Evolutionary conservation across 2,113 vertebrate species (phyloP).

Genomic region (Pangasianodon hypophthalmus): DNA sequence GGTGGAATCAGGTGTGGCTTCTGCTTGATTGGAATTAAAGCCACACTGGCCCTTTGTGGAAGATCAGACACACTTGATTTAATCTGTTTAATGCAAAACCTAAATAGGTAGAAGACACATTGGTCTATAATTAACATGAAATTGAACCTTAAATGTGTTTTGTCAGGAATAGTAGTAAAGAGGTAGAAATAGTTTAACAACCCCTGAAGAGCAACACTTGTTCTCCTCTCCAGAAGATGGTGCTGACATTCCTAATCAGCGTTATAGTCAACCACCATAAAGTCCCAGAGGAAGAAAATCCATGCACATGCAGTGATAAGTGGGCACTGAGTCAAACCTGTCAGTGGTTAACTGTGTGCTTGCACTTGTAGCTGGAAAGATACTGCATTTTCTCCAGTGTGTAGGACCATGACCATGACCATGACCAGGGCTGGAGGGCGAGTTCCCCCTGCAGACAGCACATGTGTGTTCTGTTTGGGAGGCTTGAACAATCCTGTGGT

Average conservation of each 20-base stretch:
- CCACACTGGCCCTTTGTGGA: no score
- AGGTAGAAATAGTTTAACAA: neutral
- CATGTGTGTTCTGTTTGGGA: neutral
- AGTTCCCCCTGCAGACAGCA: neutral
- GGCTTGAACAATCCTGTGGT: constrained; percentile 1
- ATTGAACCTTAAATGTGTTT: neutral
- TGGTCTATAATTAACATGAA: neutral
- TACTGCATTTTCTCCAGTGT: no score
- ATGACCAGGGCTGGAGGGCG: neutral
- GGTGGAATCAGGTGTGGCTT: no score
- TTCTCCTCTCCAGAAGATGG: constrained; percentile 38
- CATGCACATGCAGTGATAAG: neutral
- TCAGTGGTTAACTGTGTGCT: neutral
- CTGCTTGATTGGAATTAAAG: no score
- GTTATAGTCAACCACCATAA: neutral
- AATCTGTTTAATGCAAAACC: neutral
- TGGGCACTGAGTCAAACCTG: neutral
- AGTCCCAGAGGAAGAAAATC: neutral
- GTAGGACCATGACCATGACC: no score
- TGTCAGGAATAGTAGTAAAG: neutral
- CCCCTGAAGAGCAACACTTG: neutral
- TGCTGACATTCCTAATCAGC: neutral
- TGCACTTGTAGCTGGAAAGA: neutral
- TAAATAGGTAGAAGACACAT: neutral
- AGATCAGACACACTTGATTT: no score